phyloP scores from a whole-genome alignment of 1,140 invertebrate genomes.

The Atta texana region DNA sequence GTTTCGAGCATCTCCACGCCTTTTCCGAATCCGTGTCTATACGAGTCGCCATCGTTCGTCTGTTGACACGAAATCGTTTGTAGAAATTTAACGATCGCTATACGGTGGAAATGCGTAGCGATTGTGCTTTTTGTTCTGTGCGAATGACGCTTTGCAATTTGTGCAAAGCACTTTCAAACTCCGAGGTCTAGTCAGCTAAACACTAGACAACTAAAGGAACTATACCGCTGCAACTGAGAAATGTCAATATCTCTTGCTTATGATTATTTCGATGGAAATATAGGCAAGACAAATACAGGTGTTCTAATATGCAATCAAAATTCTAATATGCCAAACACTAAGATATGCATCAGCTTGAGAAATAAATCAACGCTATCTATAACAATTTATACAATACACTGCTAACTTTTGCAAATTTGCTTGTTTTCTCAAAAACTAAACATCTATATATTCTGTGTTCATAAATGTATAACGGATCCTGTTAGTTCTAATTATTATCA shows the following conservation, averaged over 20 bases:
- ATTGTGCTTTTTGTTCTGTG: conserved; percentile 31
- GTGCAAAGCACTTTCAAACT: background rate
- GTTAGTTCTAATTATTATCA: background rate
- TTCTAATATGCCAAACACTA: background rate
- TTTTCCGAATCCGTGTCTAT: conserved; percentile 47
- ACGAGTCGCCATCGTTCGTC: conserved; percentile 6
- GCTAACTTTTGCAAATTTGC: background rate
- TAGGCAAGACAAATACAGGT: background rate
- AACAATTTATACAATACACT: background rate
- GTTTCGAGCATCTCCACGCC: conserved; percentile 43
- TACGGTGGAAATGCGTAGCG: conserved; percentile 27
- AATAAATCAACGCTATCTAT: conserved; percentile 5
- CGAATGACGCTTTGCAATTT: conserved; percentile 8
- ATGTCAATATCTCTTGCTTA: background rate
- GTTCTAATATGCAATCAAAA: conserved; percentile 3
- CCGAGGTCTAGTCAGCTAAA: background rate
- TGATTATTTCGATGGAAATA: background rate
- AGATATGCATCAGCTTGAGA: background rate
- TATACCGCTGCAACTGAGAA: background rate
- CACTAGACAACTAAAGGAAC: background rate
- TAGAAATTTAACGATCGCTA: conserved; percentile 55
- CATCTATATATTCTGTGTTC: background rate
- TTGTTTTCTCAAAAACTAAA: conserved; percentile 12
- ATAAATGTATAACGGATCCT: background rate
- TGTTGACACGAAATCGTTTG: conserved; percentile 53